Base-by-base conservation (phyloP, 2,113 vertebrate genomes). In the Blennius ocellaris region DNA sequence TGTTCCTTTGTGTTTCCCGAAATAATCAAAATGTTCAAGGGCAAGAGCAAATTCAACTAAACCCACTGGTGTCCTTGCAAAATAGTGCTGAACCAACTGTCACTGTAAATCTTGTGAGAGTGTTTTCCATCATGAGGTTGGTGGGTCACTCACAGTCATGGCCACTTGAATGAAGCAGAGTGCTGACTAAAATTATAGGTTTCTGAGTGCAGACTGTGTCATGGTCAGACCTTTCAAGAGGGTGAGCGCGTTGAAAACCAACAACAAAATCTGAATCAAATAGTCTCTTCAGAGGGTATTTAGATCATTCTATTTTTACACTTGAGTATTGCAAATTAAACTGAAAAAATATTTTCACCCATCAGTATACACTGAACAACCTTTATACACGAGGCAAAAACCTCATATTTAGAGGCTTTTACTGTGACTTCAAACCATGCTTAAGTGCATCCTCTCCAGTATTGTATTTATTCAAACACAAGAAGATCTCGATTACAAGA, bases 1-100 rank as follows among this genome's bases (percentile, higher is more conserved):
- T 16, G 64, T 15, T 40, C 38, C 63, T 69, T 54, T 48, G 53
- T 58, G 45, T 75, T 69, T 63, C 64, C 39, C 8, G 41, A 69
- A 64, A 12, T 8, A 54, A 53, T 74, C 1, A 55, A 49, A 59
- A 59, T 16, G 2, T 54, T 58, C 62, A 76, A 76, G 51, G 50
- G 36, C 14, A 3, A 21, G 17, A 52, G 12, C 39, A 49, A 21
- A 39, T 17, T 9, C 43, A 6, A 36, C 11, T 3, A 45, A 48
- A 17, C 7, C 40, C 5, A 45, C n/a, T 1, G 1, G 52, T 44
- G 67, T 53, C 41, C 56, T 70, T 70, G 45, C 38, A 47, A 48
- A 40, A 60, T 11, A 39, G 9, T 11, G 55, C 37, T 71, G 14
- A 36, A 45, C 17, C 12, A 15, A 40, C 40, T 4, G 36, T 12